These are phyloP conservation scores for Menidia menidia DNA, from an alignment of 2,797 vertebrate species.

Conservation along the genomic window DNA sequence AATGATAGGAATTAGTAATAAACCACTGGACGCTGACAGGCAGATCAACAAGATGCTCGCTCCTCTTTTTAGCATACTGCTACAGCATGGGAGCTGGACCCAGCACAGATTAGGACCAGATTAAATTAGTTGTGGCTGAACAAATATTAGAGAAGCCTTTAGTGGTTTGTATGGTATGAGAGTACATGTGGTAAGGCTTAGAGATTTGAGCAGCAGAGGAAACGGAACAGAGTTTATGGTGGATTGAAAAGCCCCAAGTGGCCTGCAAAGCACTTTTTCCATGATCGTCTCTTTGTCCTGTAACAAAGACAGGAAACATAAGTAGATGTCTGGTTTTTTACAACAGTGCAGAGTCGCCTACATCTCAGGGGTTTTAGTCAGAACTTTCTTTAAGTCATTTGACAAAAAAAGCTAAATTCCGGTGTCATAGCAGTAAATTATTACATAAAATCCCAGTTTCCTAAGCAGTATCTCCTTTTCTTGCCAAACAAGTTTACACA, in stretches of 20 bases:
- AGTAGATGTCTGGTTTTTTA: conserved; percentile 59
- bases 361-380: conserved; percentile 6
- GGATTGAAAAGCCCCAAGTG: conserved; percentile 59
- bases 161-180: conserved; percentile 53
- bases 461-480: background rate
- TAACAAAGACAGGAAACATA: conserved; percentile 78
- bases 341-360: conserved; percentile 33
- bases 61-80: conserved; percentile 60
- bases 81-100: conserved; percentile 45
- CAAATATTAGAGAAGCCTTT: conserved; percentile 55
- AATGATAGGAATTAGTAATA: conserved; percentile 81
- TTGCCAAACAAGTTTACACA: background rate
- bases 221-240: conserved; percentile 54
- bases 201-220: conserved; percentile 57
- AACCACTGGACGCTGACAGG: conserved; percentile 72
- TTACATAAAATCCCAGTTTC: background rate
- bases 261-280: conserved; percentile 61
- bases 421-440: no score
- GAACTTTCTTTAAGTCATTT: background rate
- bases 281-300: conserved; percentile 69
- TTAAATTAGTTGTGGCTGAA: conserved; percentile 72
- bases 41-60: conserved; percentile 76
- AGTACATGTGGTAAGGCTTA: conserved; percentile 63
- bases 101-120: conserved; percentile 68
- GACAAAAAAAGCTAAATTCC: no score